Evolutionary conservation across 2,797 vertebrate species (phyloP).

Genomic region (Aulostomus chinensis): DNA sequence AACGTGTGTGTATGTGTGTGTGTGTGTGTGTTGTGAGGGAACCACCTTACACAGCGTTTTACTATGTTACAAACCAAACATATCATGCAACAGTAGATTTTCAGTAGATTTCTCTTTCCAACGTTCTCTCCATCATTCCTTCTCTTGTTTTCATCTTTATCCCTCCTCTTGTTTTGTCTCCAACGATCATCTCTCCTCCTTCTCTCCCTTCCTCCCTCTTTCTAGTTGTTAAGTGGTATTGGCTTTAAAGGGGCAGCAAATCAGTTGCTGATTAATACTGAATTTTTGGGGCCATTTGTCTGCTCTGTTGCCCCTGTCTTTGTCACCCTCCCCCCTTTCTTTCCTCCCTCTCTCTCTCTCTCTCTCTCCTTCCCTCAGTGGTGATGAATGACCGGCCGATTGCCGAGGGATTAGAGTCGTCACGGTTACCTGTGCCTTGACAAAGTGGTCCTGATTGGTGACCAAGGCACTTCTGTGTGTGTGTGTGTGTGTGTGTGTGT

Average conservation of each 20-base stretch:
- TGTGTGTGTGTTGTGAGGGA: slow-evolving; percentile 1
- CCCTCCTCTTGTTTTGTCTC: slow-evolving; percentile 27
- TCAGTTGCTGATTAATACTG: slow-evolving; percentile 85
- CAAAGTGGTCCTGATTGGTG: slow-evolving; percentile 83
- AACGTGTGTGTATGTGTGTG: slow-evolving; percentile 29
- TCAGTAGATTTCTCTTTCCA: slow-evolving; percentile 26
- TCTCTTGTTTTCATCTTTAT: slow-evolving; percentile 27
- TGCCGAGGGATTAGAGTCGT: slow-evolving; percentile 80
- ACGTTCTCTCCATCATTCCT: slow-evolving; percentile 21
- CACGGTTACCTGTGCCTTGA: slow-evolving; percentile 81
- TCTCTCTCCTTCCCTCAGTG: slow-evolving; percentile 47
- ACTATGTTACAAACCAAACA: slow-evolving; percentile 46
- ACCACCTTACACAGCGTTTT: slow-evolving; percentile 67
- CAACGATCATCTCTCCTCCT: slow-evolving; percentile 18
- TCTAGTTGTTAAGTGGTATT: slow-evolving; percentile 76
- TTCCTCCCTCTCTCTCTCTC: slow-evolving; percentile 29
- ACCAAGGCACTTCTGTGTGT: slow-evolving; percentile 65
- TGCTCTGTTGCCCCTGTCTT: slow-evolving; percentile 76
- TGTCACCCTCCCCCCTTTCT: slow-evolving; percentile 48
- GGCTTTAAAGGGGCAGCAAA: slow-evolving; percentile 83
- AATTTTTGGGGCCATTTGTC: slow-evolving; percentile 83
- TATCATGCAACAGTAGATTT: slow-evolving; percentile 47
- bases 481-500: too few species aligned
- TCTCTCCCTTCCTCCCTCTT: slow-evolving; percentile 28
- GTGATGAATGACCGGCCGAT: slow-evolving; percentile 79